Evolutionary conservation across 53 echinoderm and acorn worm genomes (phyloP).

Genomic region (Actinopyga echinites): DNA sequence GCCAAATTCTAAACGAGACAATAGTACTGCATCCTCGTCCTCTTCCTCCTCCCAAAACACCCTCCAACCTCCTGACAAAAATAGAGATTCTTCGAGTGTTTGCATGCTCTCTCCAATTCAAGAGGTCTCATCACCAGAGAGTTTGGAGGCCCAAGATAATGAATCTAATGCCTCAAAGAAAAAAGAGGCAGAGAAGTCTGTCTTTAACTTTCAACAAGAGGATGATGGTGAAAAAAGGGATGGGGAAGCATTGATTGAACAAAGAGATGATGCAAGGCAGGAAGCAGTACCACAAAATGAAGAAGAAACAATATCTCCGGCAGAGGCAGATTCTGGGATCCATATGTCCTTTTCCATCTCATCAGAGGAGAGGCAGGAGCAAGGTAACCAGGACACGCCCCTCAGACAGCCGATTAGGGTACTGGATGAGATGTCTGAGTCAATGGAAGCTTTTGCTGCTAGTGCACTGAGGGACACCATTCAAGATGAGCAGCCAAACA

Average conservation of each 20-base stretch:
- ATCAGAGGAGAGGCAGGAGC: conserved; percentile 43
- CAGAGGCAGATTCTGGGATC: conserved; percentile 80
- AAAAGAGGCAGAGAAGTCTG: conserved; percentile 28
- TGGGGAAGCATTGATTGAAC: background rate
- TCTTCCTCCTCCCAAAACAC: conserved; percentile 23
- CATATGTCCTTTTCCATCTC: conserved; percentile 71
- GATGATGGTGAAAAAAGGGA: background rate
- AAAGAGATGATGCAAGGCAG: background rate
- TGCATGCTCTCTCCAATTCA: conserved; percentile 86
- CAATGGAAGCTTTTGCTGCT: conserved; percentile 74
- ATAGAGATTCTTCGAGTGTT: conserved; percentile 47
- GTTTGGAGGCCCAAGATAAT: conserved; percentile 50
- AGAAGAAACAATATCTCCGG: conserved; percentile 63
- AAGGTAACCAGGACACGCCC: conserved; percentile 1
- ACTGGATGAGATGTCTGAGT: conserved; percentile 54
- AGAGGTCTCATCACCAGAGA: conserved; percentile 89
- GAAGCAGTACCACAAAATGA: conserved; percentile 33
- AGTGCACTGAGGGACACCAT: background rate
- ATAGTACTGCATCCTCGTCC: background rate
- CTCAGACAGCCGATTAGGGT: conserved; percentile 27
- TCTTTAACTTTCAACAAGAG: conserved; percentile 3
- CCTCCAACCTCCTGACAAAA: conserved; percentile 41
- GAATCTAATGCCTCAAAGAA: conserved; percentile 39
- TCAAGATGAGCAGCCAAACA: conserved; percentile 54
- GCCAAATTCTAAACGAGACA: conserved; percentile 21